These are phyloP conservation scores for Atta cephalotes DNA, from an alignment of 1,140 invertebrate species.

Conservation along the genomic window DNA sequence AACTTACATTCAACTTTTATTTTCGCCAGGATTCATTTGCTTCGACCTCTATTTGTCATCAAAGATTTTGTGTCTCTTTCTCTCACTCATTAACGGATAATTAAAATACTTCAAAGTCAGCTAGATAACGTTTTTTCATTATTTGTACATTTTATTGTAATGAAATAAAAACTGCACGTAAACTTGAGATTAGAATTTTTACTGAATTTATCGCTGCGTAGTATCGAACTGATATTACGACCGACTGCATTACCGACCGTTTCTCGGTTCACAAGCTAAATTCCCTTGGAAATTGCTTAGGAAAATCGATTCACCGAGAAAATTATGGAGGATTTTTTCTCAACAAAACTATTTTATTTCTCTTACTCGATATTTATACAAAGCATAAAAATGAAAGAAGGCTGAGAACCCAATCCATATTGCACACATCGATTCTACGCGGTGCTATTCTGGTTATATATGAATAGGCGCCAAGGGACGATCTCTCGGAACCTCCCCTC, in stretches of 20 bases:
- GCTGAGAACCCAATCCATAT: conserved; percentile 19
- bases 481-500: neutral
- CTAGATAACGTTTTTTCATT: neutral
- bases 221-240: neutral
- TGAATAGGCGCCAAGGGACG: conserved; percentile 61
- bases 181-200: neutral
- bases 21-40: no score
- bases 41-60: neutral
- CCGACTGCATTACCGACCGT: conserved; percentile 4
- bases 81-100: neutral
- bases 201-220: neutral
- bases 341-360: neutral
- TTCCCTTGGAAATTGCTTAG: neutral
- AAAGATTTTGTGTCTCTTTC: neutral
- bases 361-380: neutral
- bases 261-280: neutral
- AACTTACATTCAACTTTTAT: no score
- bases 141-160: neutral
- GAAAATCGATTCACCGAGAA: neutral
- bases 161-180: neutral
- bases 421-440: conserved; percentile 56
- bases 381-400: neutral
- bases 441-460: conserved; percentile 69
- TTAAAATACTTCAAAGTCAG: neutral
- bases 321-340: conserved; percentile 10